Percentiles rank a stretch among this genome's conserved stretches.
Conservation (phyloP, 2,797 vertebrate genomes). For the Hydrocynus forskahlii region DNA sequence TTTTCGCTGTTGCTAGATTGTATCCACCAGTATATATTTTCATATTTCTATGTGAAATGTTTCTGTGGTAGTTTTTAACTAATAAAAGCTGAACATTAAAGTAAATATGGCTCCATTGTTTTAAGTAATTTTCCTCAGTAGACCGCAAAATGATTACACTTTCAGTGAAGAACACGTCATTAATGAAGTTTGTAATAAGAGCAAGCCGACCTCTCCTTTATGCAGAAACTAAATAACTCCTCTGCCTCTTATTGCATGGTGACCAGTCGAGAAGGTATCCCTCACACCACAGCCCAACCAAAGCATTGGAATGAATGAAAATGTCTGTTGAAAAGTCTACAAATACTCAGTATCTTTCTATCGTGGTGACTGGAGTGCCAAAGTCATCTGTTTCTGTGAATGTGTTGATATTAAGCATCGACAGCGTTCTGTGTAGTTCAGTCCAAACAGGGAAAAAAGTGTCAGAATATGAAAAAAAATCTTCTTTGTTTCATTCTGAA, state of each 20-base stretch:
- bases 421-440: not conserved
- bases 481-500: not conserved
- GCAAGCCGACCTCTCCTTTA: conserved; percentile 45
- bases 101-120: conserved; percentile 32
- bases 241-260: conserved; percentile 31
- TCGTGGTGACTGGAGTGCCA: not conserved
- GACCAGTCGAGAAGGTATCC: conserved; percentile 25
- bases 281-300: not conserved
- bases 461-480: conserved; percentile 1
- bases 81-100: conserved; percentile 8
- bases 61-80: not conserved
- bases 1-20: no score
- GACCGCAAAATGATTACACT: conserved; percentile 42
- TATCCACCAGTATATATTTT: no score
- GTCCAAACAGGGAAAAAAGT: not conserved
- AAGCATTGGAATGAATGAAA: conserved; percentile 16
- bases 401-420: not conserved
- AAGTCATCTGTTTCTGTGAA: not conserved
- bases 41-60: no score
- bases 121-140: conserved; percentile 28
- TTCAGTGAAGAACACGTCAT: conserved; percentile 55
- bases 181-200: conserved; percentile 45
- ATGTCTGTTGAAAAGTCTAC: not conserved
- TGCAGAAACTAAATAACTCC: conserved; percentile 24
- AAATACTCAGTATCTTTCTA: not conserved